These are phyloP conservation scores for Discoglossus pictus DNA, from an alignment of 2,797 vertebrate species.

Conservation along the genomic window DNA sequence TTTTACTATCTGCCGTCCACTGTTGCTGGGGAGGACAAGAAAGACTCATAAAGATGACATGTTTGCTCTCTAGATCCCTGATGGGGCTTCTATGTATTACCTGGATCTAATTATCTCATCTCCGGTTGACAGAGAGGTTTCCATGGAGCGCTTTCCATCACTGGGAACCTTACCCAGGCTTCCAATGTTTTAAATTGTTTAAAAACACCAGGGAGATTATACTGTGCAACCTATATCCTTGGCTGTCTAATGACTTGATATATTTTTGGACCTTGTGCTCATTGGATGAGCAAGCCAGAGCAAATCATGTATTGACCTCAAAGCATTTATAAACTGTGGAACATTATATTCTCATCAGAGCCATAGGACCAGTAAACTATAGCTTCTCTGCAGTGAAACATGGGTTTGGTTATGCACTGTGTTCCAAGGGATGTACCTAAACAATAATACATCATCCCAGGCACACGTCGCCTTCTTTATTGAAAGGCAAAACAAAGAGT, in stretches of 20 bases:
- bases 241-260: constrained; percentile 80
- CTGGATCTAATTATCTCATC: constrained; percentile 85
- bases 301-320: constrained; percentile 95
- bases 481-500: constrained; percentile 99
- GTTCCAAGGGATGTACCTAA: constrained; percentile 78
- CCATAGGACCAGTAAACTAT: constrained; percentile 89
- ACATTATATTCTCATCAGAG: constrained; percentile 96
- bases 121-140: constrained; percentile 73
- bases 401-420: constrained; percentile 91
- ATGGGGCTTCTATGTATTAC: constrained; percentile 78
- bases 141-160: constrained; percentile 72
- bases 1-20: constrained; percentile 62
- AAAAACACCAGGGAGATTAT: constrained; percentile 57
- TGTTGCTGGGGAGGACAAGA: constrained; percentile 65
- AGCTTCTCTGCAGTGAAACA: constrained; percentile 91
- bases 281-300: constrained; percentile 86
- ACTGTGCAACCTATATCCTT: constrained; percentile 54
- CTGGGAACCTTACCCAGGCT: constrained; percentile 69
- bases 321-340: constrained; percentile 90
- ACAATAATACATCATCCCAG: constrained; percentile 91
- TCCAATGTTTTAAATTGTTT: constrained; percentile 66
- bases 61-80: constrained; percentile 73
- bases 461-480: constrained; percentile 92
- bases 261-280: constrained; percentile 84
- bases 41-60: constrained; percentile 76